Evolutionary conservation across 1,140 invertebrate genomes (phyloP).

Genomic region (Ridgeia piscesae): DNA sequence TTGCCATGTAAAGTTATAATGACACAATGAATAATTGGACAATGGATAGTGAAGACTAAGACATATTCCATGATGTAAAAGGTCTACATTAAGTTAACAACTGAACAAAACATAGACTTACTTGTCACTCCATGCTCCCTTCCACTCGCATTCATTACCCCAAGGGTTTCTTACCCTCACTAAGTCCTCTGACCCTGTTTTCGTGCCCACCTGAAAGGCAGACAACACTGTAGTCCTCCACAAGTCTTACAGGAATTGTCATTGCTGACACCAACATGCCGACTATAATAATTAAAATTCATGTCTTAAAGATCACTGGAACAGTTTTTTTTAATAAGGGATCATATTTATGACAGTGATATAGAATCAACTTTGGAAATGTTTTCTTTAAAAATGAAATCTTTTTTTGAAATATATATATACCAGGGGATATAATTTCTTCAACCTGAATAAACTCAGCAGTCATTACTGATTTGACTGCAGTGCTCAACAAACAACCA

Average conservation of each 20-base stretch:
- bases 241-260: too few relatives aligned
- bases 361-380: too few relatives aligned
- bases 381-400: background rate
- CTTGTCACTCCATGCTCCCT: conserved; percentile 94
- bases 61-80: background rate
- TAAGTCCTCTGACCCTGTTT: conserved; percentile 65
- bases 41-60: background rate
- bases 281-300: too few relatives aligned
- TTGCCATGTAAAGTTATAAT: too few relatives aligned
- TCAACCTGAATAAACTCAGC: background rate
- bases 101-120: conserved; percentile 59
- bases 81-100: conserved; percentile 53
- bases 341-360: too few relatives aligned
- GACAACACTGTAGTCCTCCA: background rate
- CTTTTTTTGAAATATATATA: background rate
- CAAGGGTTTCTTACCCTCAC: conserved; percentile 93
- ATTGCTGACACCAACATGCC: too few relatives aligned
- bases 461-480: background rate
- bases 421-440: background rate
- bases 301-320: too few relatives aligned
- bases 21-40: background rate
- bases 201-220: conserved; percentile 22
- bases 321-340: too few relatives aligned
- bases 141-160: conserved; percentile 98
- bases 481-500: too few relatives aligned